Evolutionary conservation across 1,140 invertebrate genomes (phyloP), one percentile per base, ranked within the genome.

Genomic region (Dinoponera quadriceps): DNA sequence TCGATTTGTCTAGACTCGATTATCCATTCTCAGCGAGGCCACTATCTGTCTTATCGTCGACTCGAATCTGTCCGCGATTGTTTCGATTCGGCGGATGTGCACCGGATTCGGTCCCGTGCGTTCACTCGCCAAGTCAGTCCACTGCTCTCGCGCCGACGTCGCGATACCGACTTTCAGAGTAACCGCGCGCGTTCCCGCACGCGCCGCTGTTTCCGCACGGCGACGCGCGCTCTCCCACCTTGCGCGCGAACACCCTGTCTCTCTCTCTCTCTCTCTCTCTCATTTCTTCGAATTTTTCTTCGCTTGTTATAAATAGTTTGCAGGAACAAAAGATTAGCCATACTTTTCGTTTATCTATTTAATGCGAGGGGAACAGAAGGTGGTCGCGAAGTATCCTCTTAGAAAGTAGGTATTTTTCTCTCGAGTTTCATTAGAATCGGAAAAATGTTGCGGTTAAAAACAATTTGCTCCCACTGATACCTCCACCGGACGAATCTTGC

Each of bases 111-210:
- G n/a, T 77, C 16, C n/a, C 73, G 49, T 55, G 72, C 38, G 22
- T 27, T 27, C 65, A 54, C 38, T 62, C 38, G 27, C 72, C 13
- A 25, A 59, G 27, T 29, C 7, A 16, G n/a, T 33, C 14, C 60
- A 60, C 48, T 57, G 54, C 54, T 44, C 84, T 81, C 82, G 84
- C 75, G 86, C 74, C 38, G 38, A 44, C 38, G 11, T 69, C 77
- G 78, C 9, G 38, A 44, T 44, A 44, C 84, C 62, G 75, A 84
- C 86, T 90, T 87, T 85, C 63, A 91, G 88, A 92, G 91, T 92
- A 90, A 88, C 86, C 89, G 85, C 88, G 66, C 72, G 38, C 38
- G 73, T 78, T 88, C 54, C 63, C 71, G 60, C 62, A 63, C 78
- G 29, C 18, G 59, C 54, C 44, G n/a, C 51, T 29, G 20, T 81